Percentiles rank a stretch among this genome's conserved stretches.
phyloP scores from a whole-genome alignment of 2,888 invertebrate species.

The Esperia sulphurella region DNA sequence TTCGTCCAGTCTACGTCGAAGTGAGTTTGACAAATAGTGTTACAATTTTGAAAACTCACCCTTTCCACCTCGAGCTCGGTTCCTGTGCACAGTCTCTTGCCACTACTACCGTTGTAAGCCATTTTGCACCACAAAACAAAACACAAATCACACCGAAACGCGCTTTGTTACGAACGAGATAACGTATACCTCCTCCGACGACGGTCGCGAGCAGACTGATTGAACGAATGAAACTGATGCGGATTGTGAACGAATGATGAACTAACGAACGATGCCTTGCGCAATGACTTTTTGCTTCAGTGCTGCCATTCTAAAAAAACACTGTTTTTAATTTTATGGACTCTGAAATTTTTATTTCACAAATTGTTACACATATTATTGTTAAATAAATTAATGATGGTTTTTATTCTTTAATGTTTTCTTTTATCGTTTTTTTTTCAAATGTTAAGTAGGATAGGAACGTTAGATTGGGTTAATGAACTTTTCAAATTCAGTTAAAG shows the following conservation, averaged over 20 bases:
- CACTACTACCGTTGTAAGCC: slow-evolving; percentile 86
- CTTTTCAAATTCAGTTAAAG: no score
- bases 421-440: no score
- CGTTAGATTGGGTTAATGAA: no score
- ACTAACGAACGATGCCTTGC: slow-evolving; percentile 23
- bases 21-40: slow-evolving; percentile 40
- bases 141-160: slow-evolving; percentile 76
- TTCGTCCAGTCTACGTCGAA: slow-evolving; percentile 51
- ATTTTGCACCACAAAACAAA: slow-evolving; percentile 82
- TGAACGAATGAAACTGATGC: slow-evolving; percentile 42
- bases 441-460: no score
- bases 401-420: no score
- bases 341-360: no score
- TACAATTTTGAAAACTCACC: slow-evolving; percentile 48
- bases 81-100: slow-evolving; percentile 75
- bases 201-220: slow-evolving; percentile 64
- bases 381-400: no score
- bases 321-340: no score
- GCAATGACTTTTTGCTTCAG: slow-evolving; percentile 8
- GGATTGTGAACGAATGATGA: slow-evolving; percentile 34
- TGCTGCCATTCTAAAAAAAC: slow-evolving; percentile 2
- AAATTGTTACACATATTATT: no score
- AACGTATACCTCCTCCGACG: slow-evolving; percentile 41
- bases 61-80: slow-evolving; percentile 74
- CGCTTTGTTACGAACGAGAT: slow-evolving; percentile 46